Evolutionary conservation across 2,888 invertebrate species (phyloP).

Genomic region (Acronicta leporina): DNA sequence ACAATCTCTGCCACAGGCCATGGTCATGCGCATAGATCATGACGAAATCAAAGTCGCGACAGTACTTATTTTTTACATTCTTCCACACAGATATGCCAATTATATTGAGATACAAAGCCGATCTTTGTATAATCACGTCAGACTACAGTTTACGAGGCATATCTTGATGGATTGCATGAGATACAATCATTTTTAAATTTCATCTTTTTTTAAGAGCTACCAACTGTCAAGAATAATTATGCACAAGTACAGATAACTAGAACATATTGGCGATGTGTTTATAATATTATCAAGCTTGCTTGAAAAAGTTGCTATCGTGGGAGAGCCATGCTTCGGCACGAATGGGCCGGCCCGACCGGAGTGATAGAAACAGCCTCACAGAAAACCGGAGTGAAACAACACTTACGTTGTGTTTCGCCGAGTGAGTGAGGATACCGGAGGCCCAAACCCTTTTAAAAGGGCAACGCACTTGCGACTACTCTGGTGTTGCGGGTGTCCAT

Average conservation of each 20-base stretch:
- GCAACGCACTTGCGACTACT: too few species aligned
- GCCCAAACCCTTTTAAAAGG: too few species aligned
- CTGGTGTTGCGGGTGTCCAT: too few species aligned
- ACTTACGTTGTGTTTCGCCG: too few species aligned
- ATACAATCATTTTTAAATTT: slow-evolving; percentile 5
- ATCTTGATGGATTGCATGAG: slow-evolving; percentile 31
- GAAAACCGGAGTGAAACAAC: too few species aligned
- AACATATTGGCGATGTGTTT: too few species aligned
- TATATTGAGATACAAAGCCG: slow-evolving; percentile 4
- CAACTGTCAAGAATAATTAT: slow-evolving; percentile 3
- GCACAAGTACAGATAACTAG: not conserved
- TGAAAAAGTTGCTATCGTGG: too few species aligned
- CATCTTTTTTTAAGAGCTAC: slow-evolving; percentile 3
- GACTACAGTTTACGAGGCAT: slow-evolving; percentile 18
- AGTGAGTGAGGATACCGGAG: too few species aligned
- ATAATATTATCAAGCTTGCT: too few species aligned
- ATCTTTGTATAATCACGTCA: slow-evolving; percentile 19
- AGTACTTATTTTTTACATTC: slow-evolving; percentile 15
- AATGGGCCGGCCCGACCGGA: too few species aligned
- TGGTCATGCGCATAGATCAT: slow-evolving; percentile 1
- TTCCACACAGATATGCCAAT: slow-evolving; percentile 2
- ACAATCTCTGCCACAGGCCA: not conserved
- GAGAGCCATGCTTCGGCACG: too few species aligned
- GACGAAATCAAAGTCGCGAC: slow-evolving; percentile 3
- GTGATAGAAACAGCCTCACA: too few species aligned